Percentiles rank a stretch among this genome's conserved stretches.
Conservation (phyloP, 2,888 invertebrate genomes). For the Proisotoma minuta region DNA sequence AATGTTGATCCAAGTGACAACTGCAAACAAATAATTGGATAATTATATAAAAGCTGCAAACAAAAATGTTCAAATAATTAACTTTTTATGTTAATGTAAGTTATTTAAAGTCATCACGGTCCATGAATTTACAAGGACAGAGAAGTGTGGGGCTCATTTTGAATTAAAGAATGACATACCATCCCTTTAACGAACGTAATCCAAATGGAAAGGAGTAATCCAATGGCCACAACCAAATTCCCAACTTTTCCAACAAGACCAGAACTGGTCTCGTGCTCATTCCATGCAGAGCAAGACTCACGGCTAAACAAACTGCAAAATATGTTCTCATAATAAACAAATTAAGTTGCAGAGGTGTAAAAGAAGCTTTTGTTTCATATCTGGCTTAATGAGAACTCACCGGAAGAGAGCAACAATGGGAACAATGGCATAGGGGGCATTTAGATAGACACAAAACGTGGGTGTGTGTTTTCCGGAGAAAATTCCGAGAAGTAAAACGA, state of each 20-base stretch:
- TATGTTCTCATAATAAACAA: neutral
- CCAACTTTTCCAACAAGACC: constrained; percentile 12
- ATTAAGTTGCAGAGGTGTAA: neutral
- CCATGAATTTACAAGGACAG: no score
- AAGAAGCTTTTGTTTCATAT: no score
- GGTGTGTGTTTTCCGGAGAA: constrained; percentile 38
- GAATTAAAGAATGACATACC: no score
- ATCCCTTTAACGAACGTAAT: constrained; percentile 38
- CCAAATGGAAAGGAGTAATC: constrained; percentile 30
- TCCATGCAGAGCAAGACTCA: constrained; percentile 35
- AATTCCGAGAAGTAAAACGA: constrained; percentile 40
- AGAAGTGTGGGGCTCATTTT: no score
- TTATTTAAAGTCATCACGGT: no score
- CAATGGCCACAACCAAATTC: constrained; percentile 30
- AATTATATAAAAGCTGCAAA: neutral
- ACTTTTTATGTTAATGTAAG: no score
- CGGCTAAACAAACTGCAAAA: constrained; percentile 32
- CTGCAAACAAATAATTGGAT: neutral
- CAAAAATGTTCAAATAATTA: no score
- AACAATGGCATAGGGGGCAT: constrained; percentile 43
- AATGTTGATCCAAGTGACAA: neutral
- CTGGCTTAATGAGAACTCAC: constrained; percentile 21
- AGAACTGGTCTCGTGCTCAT: constrained; percentile 7
- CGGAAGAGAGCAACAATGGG: constrained; percentile 35
- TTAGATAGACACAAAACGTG: constrained; percentile 43